Percentiles rank a stretch among this genome's conserved stretches.
These are phyloP conservation scores for Pelobates cultripes DNA, from an alignment of 2,797 vertebrate genomes.

Conservation along the genomic window DNA sequence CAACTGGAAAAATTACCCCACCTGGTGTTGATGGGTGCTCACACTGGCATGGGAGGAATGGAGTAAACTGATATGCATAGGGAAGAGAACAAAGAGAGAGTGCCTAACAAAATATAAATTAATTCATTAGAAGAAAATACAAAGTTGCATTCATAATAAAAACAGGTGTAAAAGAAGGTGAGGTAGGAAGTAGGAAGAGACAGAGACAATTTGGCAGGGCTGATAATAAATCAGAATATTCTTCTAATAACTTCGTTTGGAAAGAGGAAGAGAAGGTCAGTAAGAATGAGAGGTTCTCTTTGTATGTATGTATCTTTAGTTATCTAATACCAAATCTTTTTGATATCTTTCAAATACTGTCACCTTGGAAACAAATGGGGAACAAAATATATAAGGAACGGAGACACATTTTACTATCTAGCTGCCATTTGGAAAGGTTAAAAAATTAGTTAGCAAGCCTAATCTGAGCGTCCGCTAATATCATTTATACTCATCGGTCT, in stretches of 20 bases:
- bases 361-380: not conserved
- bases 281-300: conserved; percentile 51
- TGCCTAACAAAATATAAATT: not conserved
- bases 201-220: not conserved
- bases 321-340: not conserved
- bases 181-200: not conserved
- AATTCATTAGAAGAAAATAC: not conserved
- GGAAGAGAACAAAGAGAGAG: conserved; percentile 5
- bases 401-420: not conserved
- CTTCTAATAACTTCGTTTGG: too few relatives aligned
- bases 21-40: not conserved
- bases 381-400: not conserved
- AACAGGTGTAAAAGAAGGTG: not conserved
- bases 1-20: not conserved
- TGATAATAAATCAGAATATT: not conserved
- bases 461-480: not conserved
- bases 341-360: not conserved
- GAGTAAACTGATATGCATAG: not conserved
- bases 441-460: not conserved
- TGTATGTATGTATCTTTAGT: conserved; percentile 47
- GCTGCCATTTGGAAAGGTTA: conserved; percentile 8
- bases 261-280: not conserved
- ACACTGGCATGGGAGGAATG: not conserved
- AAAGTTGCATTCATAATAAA: not conserved
- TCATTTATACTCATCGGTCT: not conserved